Conservation (phyloP, 2,888 invertebrate genomes). For the Biston betularia region DNA sequence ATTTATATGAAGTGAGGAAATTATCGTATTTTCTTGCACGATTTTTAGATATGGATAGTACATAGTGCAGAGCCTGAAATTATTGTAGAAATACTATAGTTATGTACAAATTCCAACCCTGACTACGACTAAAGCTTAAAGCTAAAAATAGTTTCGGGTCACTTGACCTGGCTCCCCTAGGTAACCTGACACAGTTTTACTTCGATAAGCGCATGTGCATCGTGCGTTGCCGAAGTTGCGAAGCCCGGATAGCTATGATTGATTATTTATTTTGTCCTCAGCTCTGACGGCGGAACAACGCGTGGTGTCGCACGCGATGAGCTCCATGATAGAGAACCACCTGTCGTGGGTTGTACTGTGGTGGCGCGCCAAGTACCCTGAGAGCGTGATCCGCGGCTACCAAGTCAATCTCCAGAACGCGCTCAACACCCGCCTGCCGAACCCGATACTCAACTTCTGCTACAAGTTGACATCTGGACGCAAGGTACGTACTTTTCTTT, state of each 20-base stretch:
- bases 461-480: slow-evolving; percentile 95
- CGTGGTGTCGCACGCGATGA: slow-evolving; percentile 95
- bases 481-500: slow-evolving; percentile 86
- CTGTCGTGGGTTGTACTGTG: slow-evolving; percentile 96
- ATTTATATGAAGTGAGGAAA: too few relatives aligned
- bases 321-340: slow-evolving; percentile 98
- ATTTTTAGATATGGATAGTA: too few relatives aligned
- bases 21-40: too few relatives aligned
- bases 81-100: too few relatives aligned
- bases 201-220: slow-evolving; percentile 70
- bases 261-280: slow-evolving; percentile 48
- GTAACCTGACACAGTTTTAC: slow-evolving; percentile 10
- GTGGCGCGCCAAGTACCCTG: slow-evolving; percentile 97
- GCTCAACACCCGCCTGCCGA: slow-evolving; percentile 94
- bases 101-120: too few relatives aligned
- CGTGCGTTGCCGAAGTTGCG: slow-evolving; percentile 20
- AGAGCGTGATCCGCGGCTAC: slow-evolving; percentile 95
- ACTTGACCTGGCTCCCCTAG: too few relatives aligned
- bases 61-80: too few relatives aligned
- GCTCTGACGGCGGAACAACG: slow-evolving; percentile 94
- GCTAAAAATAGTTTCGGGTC: not conserved
- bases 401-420: slow-evolving; percentile 96
- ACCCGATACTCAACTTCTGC: slow-evolving; percentile 94
- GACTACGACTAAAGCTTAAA: too few relatives aligned
- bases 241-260: slow-evolving; percentile 22